phyloP scores from a whole-genome alignment of 2,113 vertebrate species.

The Neotragus moschatus region DNA sequence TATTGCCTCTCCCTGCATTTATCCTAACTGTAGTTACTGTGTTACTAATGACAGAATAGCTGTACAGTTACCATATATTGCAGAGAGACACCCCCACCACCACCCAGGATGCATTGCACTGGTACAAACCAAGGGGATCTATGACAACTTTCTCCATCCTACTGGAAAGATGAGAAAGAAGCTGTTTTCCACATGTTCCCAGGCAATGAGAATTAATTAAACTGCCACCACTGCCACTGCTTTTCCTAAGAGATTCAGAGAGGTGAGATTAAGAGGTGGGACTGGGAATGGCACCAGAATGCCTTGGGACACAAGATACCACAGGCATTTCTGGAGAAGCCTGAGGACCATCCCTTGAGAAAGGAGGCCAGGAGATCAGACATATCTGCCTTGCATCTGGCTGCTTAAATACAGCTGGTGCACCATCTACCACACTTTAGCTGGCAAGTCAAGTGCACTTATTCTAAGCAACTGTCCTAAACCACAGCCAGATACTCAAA shows the following conservation, averaged over 20 bases:
- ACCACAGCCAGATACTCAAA: not conserved
- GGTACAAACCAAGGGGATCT: not conserved
- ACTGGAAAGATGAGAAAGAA: not conserved
- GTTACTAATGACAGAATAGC: not conserved
- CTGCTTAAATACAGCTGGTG: not conserved
- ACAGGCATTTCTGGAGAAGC: not conserved
- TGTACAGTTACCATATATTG: not conserved
- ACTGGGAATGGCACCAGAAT: not conserved
- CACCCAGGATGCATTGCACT: not conserved
- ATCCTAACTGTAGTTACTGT: not conserved
- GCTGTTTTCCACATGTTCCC: not conserved
- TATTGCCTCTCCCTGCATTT: not conserved
- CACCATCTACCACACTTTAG: rapidly evolving
- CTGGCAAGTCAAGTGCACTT: not conserved
- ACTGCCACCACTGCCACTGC: not conserved
- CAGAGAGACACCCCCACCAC: not conserved
- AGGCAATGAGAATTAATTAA: not conserved
- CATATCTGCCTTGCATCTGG: not conserved
- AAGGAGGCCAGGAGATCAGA: not conserved
- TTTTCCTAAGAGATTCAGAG: not conserved
- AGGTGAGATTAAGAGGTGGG: not conserved
- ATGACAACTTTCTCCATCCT: not conserved
- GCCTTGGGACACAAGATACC: not conserved
- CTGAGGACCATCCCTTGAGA: not conserved
- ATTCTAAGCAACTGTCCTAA: not conserved